These are phyloP conservation scores for Orycteropus afer DNA, from an alignment of 2,113 vertebrate species.

Conservation along the genomic window DNA sequence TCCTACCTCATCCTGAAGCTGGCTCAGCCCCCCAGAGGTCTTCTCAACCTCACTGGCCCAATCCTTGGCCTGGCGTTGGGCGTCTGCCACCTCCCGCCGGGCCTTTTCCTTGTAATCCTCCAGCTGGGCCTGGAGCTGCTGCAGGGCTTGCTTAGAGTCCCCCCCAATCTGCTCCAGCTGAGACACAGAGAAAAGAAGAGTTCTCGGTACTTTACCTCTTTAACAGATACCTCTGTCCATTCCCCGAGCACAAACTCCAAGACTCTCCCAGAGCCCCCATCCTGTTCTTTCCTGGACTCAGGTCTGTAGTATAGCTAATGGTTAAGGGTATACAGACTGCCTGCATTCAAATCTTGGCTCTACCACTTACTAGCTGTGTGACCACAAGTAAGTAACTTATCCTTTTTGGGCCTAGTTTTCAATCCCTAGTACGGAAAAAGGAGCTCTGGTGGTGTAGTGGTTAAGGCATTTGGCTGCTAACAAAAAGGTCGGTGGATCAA, in stretches of 20 bases:
- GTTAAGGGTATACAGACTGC: neutral
- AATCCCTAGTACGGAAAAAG: too few relatives aligned
- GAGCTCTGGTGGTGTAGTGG: too few relatives aligned
- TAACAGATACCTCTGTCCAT: slow-evolving; percentile 2
- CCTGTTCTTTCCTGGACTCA: neutral
- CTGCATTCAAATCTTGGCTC: neutral
- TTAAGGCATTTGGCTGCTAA: too few relatives aligned
- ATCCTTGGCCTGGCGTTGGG: slow-evolving; percentile 90
- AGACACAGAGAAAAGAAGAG: neutral
- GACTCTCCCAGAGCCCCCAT: neutral
- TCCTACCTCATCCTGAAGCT: slow-evolving; percentile 94
- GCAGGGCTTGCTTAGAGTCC: slow-evolving; percentile 87
- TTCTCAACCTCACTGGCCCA: slow-evolving; percentile 90
- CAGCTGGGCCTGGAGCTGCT: slow-evolving; percentile 88
- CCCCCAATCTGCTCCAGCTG: slow-evolving; percentile 89
- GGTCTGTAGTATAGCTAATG: neutral
- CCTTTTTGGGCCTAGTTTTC: neutral
- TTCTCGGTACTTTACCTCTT: neutral
- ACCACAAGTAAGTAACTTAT: neutral
- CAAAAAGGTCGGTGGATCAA: too few relatives aligned
- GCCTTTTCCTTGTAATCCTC: slow-evolving; percentile 94
- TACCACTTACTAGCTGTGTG: neutral
- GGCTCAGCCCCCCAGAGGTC: slow-evolving; percentile 83
- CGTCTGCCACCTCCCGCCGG: slow-evolving; percentile 91
- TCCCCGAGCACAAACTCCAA: neutral